These are phyloP conservation scores for Craseonycteris thonglongyai DNA, from an alignment of 2,113 vertebrate genomes.

Conservation along the genomic window DNA sequence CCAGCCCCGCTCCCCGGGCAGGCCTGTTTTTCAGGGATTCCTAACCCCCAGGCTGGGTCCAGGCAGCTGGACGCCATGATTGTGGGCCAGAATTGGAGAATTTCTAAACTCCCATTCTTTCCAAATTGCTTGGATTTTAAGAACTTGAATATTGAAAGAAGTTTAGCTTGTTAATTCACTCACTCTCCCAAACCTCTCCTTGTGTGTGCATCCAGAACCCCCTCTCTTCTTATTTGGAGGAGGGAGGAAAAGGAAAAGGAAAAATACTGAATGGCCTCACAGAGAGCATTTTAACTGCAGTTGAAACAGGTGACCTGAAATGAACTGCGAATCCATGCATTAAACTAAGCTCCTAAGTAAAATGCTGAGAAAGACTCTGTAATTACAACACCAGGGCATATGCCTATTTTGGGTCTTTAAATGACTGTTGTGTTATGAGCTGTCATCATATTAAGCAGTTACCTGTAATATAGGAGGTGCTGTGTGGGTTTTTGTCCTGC, in stretches of 20 bases:
- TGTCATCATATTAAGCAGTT: conserved; percentile 37
- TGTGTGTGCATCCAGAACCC: background rate
- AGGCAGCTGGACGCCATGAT: background rate
- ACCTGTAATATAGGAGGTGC: background rate
- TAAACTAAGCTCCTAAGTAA: conserved; percentile 52
- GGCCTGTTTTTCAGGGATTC: background rate
- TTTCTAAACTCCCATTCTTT: background rate
- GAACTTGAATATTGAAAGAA: conserved; percentile 4
- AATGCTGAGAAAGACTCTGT: conserved; percentile 45
- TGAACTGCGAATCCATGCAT: conserved; percentile 63
- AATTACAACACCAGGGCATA: conserved; percentile 44
- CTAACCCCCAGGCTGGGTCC: background rate
- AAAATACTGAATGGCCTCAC: conserved; percentile 59
- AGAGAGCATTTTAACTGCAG: conserved; percentile 50
- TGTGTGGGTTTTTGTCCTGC: conserved; percentile 23
- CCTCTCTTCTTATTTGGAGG: conserved; percentile 15
- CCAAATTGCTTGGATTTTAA: background rate
- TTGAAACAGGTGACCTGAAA: conserved; percentile 58
- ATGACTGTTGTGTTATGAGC: conserved; percentile 34
- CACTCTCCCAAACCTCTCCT: conserved; percentile 13
- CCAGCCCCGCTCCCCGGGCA: background rate
- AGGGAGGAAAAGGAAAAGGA: conserved; percentile 46
- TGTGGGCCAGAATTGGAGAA: background rate
- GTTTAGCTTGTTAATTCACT: background rate
- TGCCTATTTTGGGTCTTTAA: conserved; percentile 59